Evolutionary conservation across 2,113 vertebrate genomes (phyloP).

Genomic region (Cololabis saira): DNA sequence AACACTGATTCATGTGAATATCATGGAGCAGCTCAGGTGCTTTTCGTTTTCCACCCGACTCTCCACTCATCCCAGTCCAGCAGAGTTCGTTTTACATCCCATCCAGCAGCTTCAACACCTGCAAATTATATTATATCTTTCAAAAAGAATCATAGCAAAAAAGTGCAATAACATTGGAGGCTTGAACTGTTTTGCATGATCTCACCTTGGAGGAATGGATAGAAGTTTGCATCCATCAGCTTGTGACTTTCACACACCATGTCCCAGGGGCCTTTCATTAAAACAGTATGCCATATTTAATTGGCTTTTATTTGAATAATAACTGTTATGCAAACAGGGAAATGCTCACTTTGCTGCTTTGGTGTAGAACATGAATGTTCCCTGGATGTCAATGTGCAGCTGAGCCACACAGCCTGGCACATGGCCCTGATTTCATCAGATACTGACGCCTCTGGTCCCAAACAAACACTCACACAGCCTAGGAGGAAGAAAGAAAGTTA

Average conservation of each 20-base stretch:
- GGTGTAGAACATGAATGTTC: constrained; percentile 9
- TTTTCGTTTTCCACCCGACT: constrained; percentile 81
- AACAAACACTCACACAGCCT: constrained; percentile 80
- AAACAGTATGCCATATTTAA: not conserved
- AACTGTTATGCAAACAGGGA: not conserved
- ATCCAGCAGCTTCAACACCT: constrained; percentile 82
- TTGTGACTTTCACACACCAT: constrained; percentile 79
- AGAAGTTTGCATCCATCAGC: constrained; percentile 80
- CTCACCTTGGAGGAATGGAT: constrained; percentile 83
- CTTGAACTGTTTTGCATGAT: not conserved
- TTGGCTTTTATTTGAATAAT: not conserved
- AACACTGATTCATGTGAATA: not conserved
- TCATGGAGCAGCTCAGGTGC: constrained; percentile 38
- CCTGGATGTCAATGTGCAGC: constrained; percentile 52
- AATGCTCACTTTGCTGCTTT: constrained; percentile 49
- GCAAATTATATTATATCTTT: constrained; percentile 7
- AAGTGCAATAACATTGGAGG: not conserved
- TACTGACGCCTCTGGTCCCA: constrained; percentile 75
- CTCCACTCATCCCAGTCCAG: constrained; percentile 90
- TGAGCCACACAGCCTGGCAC: constrained; percentile 80
- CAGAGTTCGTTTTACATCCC: constrained; percentile 84
- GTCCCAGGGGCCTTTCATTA: constrained; percentile 67
- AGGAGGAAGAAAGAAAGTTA: not conserved
- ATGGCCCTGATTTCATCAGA: constrained; percentile 80
- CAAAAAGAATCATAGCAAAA: no score